phyloP scores from a whole-genome alignment of 2,113 vertebrate species.

The Campylomormyrus numenius region DNA sequence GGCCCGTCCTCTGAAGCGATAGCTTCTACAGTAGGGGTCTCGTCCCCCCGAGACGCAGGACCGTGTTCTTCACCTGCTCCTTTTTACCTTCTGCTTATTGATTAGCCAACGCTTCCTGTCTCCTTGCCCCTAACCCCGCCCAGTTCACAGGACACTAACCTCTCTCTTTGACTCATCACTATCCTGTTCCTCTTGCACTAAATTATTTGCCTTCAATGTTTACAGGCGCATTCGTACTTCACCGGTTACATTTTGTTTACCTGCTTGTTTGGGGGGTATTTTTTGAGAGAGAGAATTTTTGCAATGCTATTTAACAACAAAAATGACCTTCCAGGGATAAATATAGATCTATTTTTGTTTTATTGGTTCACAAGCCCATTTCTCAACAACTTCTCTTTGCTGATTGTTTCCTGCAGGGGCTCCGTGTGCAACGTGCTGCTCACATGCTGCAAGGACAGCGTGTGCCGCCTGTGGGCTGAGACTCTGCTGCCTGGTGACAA shows the following conservation, averaged over 20 bases:
- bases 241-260: background rate
- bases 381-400: background rate
- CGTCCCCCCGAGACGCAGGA: background rate
- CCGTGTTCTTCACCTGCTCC: background rate
- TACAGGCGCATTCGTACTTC: background rate
- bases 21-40: background rate
- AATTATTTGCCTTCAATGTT: background rate
- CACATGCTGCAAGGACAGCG: conserved; percentile 95
- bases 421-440: conserved; percentile 88
- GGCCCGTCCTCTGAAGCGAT: background rate
- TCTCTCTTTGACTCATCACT: background rate
- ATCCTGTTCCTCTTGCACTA: background rate
- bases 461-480: conserved; percentile 95
- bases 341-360: background rate
- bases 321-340: background rate
- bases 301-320: background rate
- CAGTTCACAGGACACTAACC: background rate
- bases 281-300: background rate
- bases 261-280: background rate
- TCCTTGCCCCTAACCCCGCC: background rate
- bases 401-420: conserved; percentile 57
- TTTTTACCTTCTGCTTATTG: background rate
- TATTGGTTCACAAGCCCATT: background rate
- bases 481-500: conserved; percentile 89
- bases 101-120: background rate